Evolutionary conservation across 2,888 invertebrate genomes (phyloP), one percentile per base, ranked within the genome.

Genomic region (Eumerus sabulonum): DNA sequence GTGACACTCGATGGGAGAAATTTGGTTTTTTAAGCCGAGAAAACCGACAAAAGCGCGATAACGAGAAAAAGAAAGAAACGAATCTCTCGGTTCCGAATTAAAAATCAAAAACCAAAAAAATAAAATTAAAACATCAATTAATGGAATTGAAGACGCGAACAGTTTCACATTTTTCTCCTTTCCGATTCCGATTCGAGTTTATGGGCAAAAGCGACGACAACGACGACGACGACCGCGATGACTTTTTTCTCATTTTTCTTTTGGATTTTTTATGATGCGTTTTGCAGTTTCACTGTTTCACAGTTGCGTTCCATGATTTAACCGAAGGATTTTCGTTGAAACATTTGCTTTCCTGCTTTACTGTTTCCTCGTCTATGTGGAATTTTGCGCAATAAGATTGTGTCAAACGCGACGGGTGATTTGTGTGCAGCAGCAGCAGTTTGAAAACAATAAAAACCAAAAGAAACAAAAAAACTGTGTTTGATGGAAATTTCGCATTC

Each of bases 91-190:
- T n/a, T n/a, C n/a, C n/a, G n/a, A n/a, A n/a, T n/a, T n/a, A 50
- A 51, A 16, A 38, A 48, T 18, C 7, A 9, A 0, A 9, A 48
- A 47, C n/a, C 35, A 47, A 27, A 2, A 27, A 7, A 27, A 27
- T 27, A 27, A 27, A 27, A 27, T 27, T 27, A 27, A 27, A 27
- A 27, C 7, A 27, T 27, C 27, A 27, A 2, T 27, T 27, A 27
- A 27, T 27, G 27, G 27, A 27, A 27, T 7, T 7, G 27, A 27
- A 27, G 27, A 27, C 27, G 27, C 27, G 44, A 45, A 27, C 48
- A 66, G 59, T 72, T 77, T 72, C 66, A 72, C 76, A 76, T 71
- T 54, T 72, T 62, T 40, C 70, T 44, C 19, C 51, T 57, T 67
- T 27, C 7, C 27, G 27, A 27, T 67, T 27, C 7, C 27, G 27